phyloP scores from a whole-genome alignment of 2,888 invertebrate genomes.

The Ceraclea dissimilis region DNA sequence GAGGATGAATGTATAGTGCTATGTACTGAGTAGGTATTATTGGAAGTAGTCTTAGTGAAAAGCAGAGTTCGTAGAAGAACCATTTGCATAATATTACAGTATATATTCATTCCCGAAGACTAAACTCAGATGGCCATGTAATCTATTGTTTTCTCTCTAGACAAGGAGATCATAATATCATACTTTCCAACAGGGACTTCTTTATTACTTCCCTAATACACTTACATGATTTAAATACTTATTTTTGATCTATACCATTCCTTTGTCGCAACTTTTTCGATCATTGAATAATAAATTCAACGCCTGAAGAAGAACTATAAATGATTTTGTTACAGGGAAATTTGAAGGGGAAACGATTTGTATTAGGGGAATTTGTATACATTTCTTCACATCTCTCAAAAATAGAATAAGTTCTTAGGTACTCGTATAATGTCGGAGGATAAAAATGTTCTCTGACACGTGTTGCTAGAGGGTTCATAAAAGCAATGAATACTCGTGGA shows the following conservation, averaged over 20 bases:
- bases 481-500: no score
- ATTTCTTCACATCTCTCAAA: no score
- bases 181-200: background rate
- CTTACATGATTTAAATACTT: background rate
- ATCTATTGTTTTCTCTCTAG: conserved; percentile 22
- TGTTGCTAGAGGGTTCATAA: no score
- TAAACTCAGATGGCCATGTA: conserved; percentile 20
- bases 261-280: background rate
- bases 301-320: no score
- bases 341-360: no score
- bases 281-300: background rate
- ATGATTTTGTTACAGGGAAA: no score
- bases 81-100: conserved; percentile 23
- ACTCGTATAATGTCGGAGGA: no score
- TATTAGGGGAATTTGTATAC: no score
- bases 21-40: background rate
- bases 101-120: conserved; percentile 22
- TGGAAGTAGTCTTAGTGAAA: background rate
- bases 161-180: conserved; percentile 8
- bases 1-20: background rate
- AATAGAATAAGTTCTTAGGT: no score
- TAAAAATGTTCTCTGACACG: no score
- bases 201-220: background rate
- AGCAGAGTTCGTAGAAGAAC: background rate
- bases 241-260: background rate